Percentiles rank a stretch among this genome's conserved stretches.
Conservation (phyloP, 2,113 vertebrate species). For the Columba livia region DNA sequence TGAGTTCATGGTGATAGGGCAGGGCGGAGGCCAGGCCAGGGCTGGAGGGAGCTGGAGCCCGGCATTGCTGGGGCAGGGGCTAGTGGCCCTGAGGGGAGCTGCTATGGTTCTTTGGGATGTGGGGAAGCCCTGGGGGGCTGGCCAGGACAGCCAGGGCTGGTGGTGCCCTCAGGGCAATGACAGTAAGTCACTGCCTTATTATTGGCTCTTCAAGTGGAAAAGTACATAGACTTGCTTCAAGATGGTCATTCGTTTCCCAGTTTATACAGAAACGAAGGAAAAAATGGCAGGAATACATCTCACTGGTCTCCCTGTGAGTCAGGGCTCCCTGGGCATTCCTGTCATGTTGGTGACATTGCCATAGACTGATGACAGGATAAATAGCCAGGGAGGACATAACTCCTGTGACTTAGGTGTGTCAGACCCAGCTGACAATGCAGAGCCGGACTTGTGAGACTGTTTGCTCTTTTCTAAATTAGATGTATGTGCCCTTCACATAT, state of each 20-base stretch:
- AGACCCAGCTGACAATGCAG: neutral
- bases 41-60: neutral
- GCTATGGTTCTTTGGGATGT: neutral
- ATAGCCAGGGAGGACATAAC: neutral
- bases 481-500: neutral
- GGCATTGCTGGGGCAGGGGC: rapidly evolving
- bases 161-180: neutral
- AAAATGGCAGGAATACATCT: neutral
- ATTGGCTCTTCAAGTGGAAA: neutral
- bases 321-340: neutral
- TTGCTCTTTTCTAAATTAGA: neutral
- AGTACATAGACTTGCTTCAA: neutral
- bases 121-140: rapidly evolving
- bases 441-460: neutral
- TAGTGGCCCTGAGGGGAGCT: rapidly evolving
- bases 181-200: neutral
- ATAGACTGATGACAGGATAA: neutral
- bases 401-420: neutral
- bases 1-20: neutral
- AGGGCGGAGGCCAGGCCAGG: rapidly evolving
- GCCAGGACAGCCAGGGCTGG: neutral
- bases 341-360: neutral
- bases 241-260: neutral
- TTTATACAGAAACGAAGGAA: neutral
- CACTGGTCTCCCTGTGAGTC: rapidly evolving